phyloP scores from a whole-genome alignment of 2,797 vertebrate species.

The Sebastes melanostomus region DNA sequence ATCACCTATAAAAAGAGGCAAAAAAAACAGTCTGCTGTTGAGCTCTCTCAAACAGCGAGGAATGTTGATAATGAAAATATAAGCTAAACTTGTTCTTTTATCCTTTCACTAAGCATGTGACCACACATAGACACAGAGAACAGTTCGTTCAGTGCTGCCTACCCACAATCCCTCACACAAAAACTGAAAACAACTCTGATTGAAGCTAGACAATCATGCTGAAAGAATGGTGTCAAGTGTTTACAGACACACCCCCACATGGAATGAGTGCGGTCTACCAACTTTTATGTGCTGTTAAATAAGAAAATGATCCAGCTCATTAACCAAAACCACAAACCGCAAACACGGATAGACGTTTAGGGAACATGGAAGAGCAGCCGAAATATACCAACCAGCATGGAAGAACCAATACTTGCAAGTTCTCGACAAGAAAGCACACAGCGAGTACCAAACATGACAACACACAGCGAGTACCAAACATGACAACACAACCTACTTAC shows the following conservation, averaged over 20 bases:
- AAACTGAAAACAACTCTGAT: not conserved
- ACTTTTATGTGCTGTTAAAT: not conserved
- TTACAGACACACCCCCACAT: slow-evolving; percentile 16
- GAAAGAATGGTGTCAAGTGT: not conserved
- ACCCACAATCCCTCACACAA: not conserved
- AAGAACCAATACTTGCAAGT: no score
- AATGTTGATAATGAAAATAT: not conserved
- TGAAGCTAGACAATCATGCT: not conserved
- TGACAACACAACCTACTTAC: slow-evolving; percentile 72
- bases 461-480: not conserved
- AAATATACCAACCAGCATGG: not conserved
- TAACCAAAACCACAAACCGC: slow-evolving; percentile 11
- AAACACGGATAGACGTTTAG: not conserved
- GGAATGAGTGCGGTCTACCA: not conserved
- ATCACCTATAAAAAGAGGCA: not conserved
- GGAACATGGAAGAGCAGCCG: not conserved
- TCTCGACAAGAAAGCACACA: no score
- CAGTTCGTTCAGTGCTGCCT: not conserved
- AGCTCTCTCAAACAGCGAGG: not conserved
- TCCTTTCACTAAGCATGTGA: not conserved
- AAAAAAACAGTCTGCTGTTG: not conserved
- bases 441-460: no score
- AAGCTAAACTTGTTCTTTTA: not conserved
- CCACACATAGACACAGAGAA: slow-evolving; percentile 1
- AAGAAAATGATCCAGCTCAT: slow-evolving; percentile 15